Conservation (phyloP, 2,797 vertebrate genomes). For the Manis javanica region DNA sequence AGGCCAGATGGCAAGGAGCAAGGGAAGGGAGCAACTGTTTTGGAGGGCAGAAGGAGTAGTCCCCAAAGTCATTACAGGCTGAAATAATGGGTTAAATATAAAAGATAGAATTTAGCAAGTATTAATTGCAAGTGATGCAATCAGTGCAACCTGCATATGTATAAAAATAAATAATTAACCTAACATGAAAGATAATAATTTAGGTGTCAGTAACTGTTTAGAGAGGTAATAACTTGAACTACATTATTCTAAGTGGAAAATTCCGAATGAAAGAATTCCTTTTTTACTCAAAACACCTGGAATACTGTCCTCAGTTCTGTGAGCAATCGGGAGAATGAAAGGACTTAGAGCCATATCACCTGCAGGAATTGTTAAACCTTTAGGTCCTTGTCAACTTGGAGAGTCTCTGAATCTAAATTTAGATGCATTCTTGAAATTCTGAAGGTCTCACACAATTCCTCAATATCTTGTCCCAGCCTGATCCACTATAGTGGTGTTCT, state of each 20-base stretch:
- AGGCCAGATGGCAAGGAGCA: constrained; percentile 22
- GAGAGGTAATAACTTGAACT: constrained; percentile 59
- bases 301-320: constrained; percentile 46
- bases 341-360: background rate
- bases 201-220: constrained; percentile 16
- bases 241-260: constrained; percentile 67
- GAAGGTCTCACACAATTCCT: constrained; percentile 54
- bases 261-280: constrained; percentile 40
- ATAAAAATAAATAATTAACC: constrained; percentile 67
- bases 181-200: constrained; percentile 51
- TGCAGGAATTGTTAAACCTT: constrained; percentile 26
- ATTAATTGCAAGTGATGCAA: constrained; percentile 61
- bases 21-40: background rate
- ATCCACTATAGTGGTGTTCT: background rate
- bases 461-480: background rate
- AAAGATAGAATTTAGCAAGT: constrained; percentile 51
- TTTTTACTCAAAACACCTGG: constrained; percentile 34
- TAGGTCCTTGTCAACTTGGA: background rate
- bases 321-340: constrained; percentile 35
- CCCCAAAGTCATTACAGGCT: background rate
- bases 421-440: constrained; percentile 47
- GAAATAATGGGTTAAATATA: constrained; percentile 59
- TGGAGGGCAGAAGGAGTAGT: constrained; percentile 5
- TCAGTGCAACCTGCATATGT: constrained; percentile 21
- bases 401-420: constrained; percentile 43